A percentile compares a stretch with the other conserved stretches of the same genome.
phyloP scores from a whole-genome alignment of 37 sponge, comb jelly and placozoan genomes.

The Spongilla lacustris region DNA sequence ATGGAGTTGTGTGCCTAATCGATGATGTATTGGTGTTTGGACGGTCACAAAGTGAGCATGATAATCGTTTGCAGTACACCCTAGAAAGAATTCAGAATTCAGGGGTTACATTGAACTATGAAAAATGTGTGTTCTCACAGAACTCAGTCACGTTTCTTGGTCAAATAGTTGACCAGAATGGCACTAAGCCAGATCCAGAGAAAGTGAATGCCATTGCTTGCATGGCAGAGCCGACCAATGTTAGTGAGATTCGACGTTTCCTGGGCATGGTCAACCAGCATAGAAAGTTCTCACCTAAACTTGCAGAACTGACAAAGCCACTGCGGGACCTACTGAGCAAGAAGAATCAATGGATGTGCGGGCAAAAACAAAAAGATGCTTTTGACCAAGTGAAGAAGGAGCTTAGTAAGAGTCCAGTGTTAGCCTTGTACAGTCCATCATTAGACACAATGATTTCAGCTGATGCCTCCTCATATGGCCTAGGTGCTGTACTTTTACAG shows the following conservation, averaged over 20 bases:
- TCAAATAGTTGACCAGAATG: constrained; percentile 23
- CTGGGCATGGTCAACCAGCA: constrained; percentile 48
- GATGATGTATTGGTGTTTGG: constrained; percentile 33
- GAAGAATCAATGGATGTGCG: constrained; percentile 42
- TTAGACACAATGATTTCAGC: constrained; percentile 12
- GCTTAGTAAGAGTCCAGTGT: constrained; percentile 5
- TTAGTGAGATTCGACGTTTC: constrained; percentile 26
- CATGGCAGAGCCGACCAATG: constrained; percentile 24
- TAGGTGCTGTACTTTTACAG: no score
- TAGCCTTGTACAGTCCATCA: constrained; percentile 31
- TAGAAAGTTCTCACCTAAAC: constrained; percentile 27
- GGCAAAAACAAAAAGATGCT: constrained; percentile 22
- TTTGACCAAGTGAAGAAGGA: constrained; percentile 34
- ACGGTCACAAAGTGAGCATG: constrained; percentile 30
- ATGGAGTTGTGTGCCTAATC: constrained; percentile 41
- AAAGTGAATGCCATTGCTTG: constrained; percentile 12
- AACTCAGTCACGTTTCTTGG: constrained; percentile 32
- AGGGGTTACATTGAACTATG: constrained; percentile 33
- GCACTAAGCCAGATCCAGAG: constrained; percentile 40
- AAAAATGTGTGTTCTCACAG: constrained; percentile 38
- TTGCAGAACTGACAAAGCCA: constrained; percentile 22
- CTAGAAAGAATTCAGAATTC: background rate
- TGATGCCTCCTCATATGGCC: no score
- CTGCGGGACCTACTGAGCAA: constrained; percentile 29
- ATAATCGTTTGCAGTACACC: constrained; percentile 10